Evolutionary conservation across 53 echinoderm and acorn worm genomes (phyloP), one percentile per base, ranked within the genome.

Genomic region (Luidia sarsii): DNA sequence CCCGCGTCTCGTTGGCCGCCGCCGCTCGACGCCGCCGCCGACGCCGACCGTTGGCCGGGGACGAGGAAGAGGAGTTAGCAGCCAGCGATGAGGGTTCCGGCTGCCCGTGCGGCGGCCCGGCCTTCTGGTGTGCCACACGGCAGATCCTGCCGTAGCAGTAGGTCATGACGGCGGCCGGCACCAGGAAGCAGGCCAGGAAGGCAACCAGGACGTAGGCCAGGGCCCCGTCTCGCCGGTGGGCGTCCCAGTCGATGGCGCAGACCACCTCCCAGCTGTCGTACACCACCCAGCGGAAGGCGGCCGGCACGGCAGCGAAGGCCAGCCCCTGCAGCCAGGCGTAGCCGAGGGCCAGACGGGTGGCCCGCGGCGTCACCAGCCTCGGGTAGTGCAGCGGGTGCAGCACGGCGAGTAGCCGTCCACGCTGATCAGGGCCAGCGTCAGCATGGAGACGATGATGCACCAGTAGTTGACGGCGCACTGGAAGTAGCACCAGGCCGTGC

Each of bases 391-490:
- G 21, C 16, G 88, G 83, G 28, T 49, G 70, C 14, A 43, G 41
- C 0, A 74, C 55, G 1, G 83, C 83, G 20, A 54, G 24, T 72
- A 73, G 1, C 88, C 48, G 13, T 88, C 88, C 2, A 72, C 67
- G 30, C 82, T 82, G 8, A 88, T 88, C 65, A 88, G 49, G 22
- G 83, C 72, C 1, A 88, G 57, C 16, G 88, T 88, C 57, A 88
- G 34, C 88, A 88, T 88, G 4, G 88, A 88, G 0, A 88, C 83
- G 13, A 88, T 82, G 29, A 88, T 88, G 24, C 64, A 82, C 59
- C 73, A 83, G 15, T 88, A 88, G 38, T 88, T 88, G 43, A 88
- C 56, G 22, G 82, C 75, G 51, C 88, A 88, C 30, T 88, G 88
- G 0, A 54, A 56, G 45, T 65, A 71, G 35, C 88, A 88, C 83